These are phyloP conservation scores for Prolemur simus DNA, from an alignment of 2,113 vertebrate genomes.

Conservation along the genomic window DNA sequence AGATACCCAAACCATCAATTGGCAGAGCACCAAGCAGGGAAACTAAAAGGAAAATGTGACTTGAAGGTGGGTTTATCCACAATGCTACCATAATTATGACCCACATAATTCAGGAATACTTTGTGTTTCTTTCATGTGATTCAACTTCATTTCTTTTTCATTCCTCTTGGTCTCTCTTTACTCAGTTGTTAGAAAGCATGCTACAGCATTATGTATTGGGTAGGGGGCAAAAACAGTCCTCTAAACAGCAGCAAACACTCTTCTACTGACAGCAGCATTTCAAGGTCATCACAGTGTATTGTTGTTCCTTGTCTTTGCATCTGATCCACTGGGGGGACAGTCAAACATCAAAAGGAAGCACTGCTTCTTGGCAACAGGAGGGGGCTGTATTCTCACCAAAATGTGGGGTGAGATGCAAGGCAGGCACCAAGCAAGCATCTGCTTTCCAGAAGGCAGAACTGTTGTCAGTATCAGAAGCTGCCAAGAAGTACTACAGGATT, in stretches of 20 bases:
- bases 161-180: background rate
- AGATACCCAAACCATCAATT: background rate
- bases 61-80: background rate
- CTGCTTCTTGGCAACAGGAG: background rate
- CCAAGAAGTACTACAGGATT: background rate
- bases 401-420: background rate
- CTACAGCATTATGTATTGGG: background rate
- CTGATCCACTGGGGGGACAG: background rate
- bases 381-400: background rate
- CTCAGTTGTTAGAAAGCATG: background rate
- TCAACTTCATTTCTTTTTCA: background rate
- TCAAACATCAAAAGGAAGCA: background rate
- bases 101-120: background rate
- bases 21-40: background rate
- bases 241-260: background rate
- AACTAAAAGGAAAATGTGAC: background rate
- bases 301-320: background rate
- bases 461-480: background rate
- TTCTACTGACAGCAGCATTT: background rate
- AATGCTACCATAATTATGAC: background rate
- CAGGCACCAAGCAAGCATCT: constrained; percentile 27
- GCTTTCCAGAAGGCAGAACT: background rate
- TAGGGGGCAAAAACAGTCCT: background rate
- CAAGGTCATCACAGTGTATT: background rate
- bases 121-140: background rate